Conservation (phyloP, 2,797 vertebrate species). For the Cephalopachus bancanus region DNA sequence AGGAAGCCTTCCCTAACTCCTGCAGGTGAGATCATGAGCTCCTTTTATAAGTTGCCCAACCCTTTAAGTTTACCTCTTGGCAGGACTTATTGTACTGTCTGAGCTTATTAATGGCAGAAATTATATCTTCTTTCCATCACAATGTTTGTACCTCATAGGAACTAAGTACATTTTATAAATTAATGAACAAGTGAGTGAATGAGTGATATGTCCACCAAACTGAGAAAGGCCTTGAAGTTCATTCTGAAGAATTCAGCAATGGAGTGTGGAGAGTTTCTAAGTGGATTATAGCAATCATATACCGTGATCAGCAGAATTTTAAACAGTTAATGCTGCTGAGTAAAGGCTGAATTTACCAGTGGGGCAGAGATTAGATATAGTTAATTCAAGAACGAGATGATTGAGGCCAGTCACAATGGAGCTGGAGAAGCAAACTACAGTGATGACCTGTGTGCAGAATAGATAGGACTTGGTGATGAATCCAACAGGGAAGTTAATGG, state of each 20-base stretch:
- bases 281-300: neutral
- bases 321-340: neutral
- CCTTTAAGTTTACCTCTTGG: neutral
- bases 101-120: neutral
- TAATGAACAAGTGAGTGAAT: neutral
- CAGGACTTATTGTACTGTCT: neutral
- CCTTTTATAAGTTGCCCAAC: neutral
- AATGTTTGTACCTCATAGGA: neutral
- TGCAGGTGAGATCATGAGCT: neutral
- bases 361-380: neutral
- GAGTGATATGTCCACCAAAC: neutral
- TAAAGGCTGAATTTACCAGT: neutral
- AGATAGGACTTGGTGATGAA: neutral
- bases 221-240: neutral
- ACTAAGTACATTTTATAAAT: neutral
- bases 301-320: neutral
- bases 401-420: neutral
- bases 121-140: neutral
- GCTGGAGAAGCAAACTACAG: neutral
- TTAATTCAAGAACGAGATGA: neutral
- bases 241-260: neutral
- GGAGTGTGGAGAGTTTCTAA: neutral
- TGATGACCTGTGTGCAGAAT: too few species aligned
- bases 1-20: neutral
- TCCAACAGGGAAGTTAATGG: neutral